phyloP scores from a whole-genome alignment of 2,888 invertebrate genomes.

The Monochamus alternatus region DNA sequence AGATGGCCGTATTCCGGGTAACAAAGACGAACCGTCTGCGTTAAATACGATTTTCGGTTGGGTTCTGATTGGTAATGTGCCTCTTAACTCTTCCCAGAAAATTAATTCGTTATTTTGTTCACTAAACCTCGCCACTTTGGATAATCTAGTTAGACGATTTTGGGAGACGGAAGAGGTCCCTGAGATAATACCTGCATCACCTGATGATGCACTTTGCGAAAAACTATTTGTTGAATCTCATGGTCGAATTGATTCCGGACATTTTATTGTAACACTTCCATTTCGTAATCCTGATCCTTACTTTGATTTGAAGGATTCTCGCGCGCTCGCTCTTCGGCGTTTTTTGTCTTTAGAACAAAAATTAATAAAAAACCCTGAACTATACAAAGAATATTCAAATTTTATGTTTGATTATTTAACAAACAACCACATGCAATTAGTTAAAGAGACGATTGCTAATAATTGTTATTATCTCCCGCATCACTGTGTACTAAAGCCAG shows the following conservation, averaged over 20 bases:
- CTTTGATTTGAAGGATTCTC: too few relatives aligned
- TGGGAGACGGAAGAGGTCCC: constrained; percentile 10
- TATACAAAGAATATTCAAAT: constrained; percentile 19
- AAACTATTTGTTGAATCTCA: not conserved
- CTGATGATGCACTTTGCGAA: constrained; percentile 1
- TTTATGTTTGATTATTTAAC: not conserved
- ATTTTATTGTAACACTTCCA: constrained; percentile 5
- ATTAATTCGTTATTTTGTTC: not conserved
- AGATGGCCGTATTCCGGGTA: not conserved
- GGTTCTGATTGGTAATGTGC: too few relatives aligned
- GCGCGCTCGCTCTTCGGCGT: not conserved
- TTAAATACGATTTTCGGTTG: too few relatives aligned
- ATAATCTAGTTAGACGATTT: constrained; percentile 1
- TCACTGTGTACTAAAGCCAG: too few relatives aligned
- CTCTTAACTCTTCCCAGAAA: not conserved
- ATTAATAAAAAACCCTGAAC: not conserved
- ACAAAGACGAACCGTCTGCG: too few relatives aligned
- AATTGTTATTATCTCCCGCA: not conserved
- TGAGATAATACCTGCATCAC: not conserved
- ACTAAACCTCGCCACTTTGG: not conserved
- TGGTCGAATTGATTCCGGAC: not conserved
- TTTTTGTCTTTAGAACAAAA: not conserved
- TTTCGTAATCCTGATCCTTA: too few relatives aligned
- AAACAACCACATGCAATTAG: not conserved
- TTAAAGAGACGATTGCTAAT: not conserved